Evolutionary conservation across 2,797 vertebrate genomes (phyloP), one percentile per base, ranked within the genome.

Genomic region (Danionella dracula): DNA sequence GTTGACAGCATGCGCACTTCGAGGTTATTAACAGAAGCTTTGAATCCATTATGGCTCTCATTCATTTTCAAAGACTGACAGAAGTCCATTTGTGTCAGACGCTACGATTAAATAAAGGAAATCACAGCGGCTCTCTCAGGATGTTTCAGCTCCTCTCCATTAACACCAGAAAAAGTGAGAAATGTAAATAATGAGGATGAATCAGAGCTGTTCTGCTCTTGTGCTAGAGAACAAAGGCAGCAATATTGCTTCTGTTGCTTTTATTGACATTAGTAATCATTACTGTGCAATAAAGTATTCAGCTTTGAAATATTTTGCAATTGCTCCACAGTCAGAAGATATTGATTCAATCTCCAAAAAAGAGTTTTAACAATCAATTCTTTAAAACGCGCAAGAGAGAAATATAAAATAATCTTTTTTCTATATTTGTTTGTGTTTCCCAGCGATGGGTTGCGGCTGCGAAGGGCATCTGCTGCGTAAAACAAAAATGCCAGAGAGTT

Each of bases 1-100:
- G 16, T 21, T 44, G 41, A 59, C 4, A 9, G 15, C 42, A 15
- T 12, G 32, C 13, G 40, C 55, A 31, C 29, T 35, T 5, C 7
- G 56, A 46, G 41, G 40, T 59, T 59, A 59, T 59, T 59, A 59
- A 46, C 56, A 31, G 15, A 31, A 23, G 54, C 21, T 10, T 51
- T 48, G 5, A n/a, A 55, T 66, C 41, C 40, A 57, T 40, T 40
- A 48, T 12, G n/a, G 34, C 44, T 5, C 56, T 11, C 56, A 6
- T 58, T 53, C 49, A 8, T 67, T 58, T 57, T 38, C 8, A 34
- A 8, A 46, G 32, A 35, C 63, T 45, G 50, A 37, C 19, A 16
- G 31, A 53, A 29, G 8, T 11, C 13, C 27, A 51, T 51, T 31
- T 27, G n/a, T 41, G 19, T 34, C 35, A 42, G 66, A 20, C 35